Evolutionary conservation across 2,113 vertebrate species (phyloP), one percentile per base, ranked within the genome.

Genomic region (Platysteira castanea): DNA sequence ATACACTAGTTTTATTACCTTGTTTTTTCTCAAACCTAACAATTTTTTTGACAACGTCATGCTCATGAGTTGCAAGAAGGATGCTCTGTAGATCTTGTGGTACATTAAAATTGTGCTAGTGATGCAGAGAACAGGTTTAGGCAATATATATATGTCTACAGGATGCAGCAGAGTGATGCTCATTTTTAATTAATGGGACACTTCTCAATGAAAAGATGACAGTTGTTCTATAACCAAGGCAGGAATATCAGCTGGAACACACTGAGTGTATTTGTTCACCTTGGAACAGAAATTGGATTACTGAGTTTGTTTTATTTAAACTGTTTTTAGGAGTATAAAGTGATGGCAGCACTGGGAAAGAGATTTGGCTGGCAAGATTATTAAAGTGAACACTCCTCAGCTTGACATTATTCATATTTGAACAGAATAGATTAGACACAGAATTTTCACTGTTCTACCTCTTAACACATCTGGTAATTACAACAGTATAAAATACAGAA

Each of bases 241-340:
- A 81, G 52, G 18, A 65, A 52, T 77, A 92, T 89, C 71, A 95
- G 46, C 68, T 68, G 69, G 88, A 86, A 56, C 42, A 78, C n/a
- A 87, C 21, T 87, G 87, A 60, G 24, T 74, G n/a, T 35, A 13
- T 81, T 90, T 80, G 16, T 73, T 83, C 49, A 60, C 23, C 53
- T 88, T 95, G 64, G 76, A 94, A 90, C 69, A 87, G 47, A 94
- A 97, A 90, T 47, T 47, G 80, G 15, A 44, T 2, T 73, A 65
- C 44, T 5, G 4, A 8, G 39, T 92, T 90, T 82, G 39, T 83
- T 94, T 86, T 75, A 42, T 94, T 69, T 84, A 63, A 89, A 37
- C 35, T 46, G 21, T 3, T 1, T 90, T 92, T 89, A 87, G 41
- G 67, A 91, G 23, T 69, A 59, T 63, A 79, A 89, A 84, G 49